phyloP scores from a whole-genome alignment of 2,113 vertebrate genomes.

The Oryzias woworae region DNA sequence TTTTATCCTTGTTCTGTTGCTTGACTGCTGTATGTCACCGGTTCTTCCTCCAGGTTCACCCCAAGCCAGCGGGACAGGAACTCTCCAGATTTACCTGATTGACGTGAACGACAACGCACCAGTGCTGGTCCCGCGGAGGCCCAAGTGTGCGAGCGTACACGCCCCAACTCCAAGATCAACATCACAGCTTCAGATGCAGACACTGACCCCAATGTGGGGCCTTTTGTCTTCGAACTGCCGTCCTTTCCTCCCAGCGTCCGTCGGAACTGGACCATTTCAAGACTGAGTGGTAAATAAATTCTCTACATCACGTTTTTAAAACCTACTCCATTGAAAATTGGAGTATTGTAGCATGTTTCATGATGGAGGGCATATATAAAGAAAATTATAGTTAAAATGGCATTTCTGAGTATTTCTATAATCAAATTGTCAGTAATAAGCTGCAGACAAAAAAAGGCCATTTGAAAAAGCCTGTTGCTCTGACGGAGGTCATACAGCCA shows the following conservation, averaged over 20 bases:
- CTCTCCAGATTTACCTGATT: slow-evolving; percentile 93
- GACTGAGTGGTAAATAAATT: slow-evolving; percentile 84
- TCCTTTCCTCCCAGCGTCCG: slow-evolving; percentile 84
- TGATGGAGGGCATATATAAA: too few species aligned
- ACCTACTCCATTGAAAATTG: too few species aligned
- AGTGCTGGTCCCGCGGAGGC: slow-evolving; percentile 89
- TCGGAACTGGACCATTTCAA: slow-evolving; percentile 94
- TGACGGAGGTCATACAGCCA: too few species aligned
- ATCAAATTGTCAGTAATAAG: too few species aligned
- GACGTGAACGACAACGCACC: slow-evolving; percentile 97
- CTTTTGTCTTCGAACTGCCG: slow-evolving; percentile 95
- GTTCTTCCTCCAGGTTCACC: slow-evolving; percentile 78
- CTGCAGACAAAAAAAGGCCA: too few species aligned
- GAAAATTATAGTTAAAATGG: too few species aligned
- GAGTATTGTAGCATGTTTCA: too few species aligned
- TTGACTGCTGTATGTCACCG: not conserved
- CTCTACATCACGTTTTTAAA: not conserved
- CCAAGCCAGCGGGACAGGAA: slow-evolving; percentile 92
- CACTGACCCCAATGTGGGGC: slow-evolving; percentile 89
- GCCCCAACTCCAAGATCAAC: slow-evolving; percentile 86
- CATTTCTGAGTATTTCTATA: too few species aligned
- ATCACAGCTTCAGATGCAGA: slow-evolving; percentile 93
- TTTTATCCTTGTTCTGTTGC: slow-evolving; percentile 20
- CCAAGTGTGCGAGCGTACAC: slow-evolving; percentile 89
- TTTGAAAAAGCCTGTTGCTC: too few species aligned